A percentile compares a stretch with the other conserved stretches of the same genome.
Conservation (phyloP, 2,888 invertebrate genomes). For the Heliconius cydno region DNA sequence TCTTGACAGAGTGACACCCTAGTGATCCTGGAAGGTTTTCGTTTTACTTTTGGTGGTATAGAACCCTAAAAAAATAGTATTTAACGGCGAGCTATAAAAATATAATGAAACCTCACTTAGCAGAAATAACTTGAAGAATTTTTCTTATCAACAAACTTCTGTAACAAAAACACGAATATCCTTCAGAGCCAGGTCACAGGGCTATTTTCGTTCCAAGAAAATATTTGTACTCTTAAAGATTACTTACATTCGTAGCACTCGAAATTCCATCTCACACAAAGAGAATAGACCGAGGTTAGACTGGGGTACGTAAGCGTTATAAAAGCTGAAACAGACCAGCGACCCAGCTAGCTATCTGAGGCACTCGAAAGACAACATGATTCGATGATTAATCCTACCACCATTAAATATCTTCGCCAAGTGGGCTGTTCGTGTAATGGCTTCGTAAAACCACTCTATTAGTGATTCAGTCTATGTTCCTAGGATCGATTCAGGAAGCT, state of each 20-base stretch:
- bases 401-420: constrained; percentile 26
- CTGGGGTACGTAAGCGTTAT: background rate
- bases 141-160: background rate
- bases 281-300: constrained; percentile 13
- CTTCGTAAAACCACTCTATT: constrained; percentile 31
- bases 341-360: background rate
- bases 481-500: constrained; percentile 10
- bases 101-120: background rate
- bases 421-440: constrained; percentile 28
- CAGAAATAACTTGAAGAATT: background rate
- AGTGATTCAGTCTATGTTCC: constrained; percentile 31
- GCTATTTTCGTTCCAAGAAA: constrained; percentile 11
- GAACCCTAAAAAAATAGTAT: background rate
- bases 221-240: constrained; percentile 13
- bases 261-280: constrained; percentile 12
- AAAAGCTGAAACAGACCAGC: constrained; percentile 10
- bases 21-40: too few relatives aligned
- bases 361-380: constrained; percentile 22
- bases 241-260: constrained; percentile 10
- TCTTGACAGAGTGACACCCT: too few relatives aligned
- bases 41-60: too few relatives aligned
- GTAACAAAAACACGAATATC: background rate
- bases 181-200: background rate
- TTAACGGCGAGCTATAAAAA: background rate
- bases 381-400: constrained; percentile 19